Percentiles rank a stretch among this genome's conserved stretches.
Evolutionary conservation across 2,113 vertebrate species (phyloP).

Genomic region (Rhadina sibilatrix): DNA sequence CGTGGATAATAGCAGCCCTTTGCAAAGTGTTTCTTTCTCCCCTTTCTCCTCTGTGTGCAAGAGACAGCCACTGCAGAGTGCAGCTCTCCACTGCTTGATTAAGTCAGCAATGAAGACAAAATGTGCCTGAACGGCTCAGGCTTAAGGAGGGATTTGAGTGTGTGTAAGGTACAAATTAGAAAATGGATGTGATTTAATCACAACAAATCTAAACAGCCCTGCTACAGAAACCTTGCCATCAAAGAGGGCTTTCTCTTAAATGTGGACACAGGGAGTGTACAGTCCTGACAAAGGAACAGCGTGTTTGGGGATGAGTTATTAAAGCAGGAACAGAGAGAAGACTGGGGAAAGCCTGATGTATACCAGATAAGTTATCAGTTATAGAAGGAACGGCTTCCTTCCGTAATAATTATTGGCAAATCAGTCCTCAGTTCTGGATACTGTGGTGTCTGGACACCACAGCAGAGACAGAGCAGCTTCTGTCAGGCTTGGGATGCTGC

Average conservation of each 20-base stretch:
- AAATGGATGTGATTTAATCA: slow-evolving; percentile 47
- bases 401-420: slow-evolving; percentile 27
- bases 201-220: slow-evolving; percentile 41
- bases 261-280: not conserved
- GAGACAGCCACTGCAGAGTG: slow-evolving; percentile 27
- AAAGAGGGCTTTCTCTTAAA: slow-evolving; percentile 12
- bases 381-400: not conserved
- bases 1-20: not conserved
- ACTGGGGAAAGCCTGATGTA: not conserved
- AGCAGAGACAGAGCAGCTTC: not conserved
- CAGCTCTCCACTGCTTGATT: slow-evolving; percentile 30
- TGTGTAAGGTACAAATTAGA: slow-evolving; percentile 62
- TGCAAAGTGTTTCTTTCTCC: slow-evolving; percentile 27
- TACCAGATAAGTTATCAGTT: slow-evolving; percentile 45
- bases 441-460: not conserved
- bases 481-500: not conserved
- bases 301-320: not conserved
- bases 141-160: slow-evolving; percentile 38
- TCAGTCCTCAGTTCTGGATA: not conserved
- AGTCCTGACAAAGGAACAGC: not conserved
- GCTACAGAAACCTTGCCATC: not conserved
- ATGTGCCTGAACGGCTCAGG: slow-evolving; percentile 3
- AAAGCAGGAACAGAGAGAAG: not conserved
- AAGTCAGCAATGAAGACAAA: slow-evolving; percentile 37
- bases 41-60: not conserved